Percentiles rank a stretch among this genome's conserved stretches.
These are phyloP conservation scores for Channallabes apus DNA, from an alignment of 2,797 vertebrate genomes.

Conservation along the genomic window DNA sequence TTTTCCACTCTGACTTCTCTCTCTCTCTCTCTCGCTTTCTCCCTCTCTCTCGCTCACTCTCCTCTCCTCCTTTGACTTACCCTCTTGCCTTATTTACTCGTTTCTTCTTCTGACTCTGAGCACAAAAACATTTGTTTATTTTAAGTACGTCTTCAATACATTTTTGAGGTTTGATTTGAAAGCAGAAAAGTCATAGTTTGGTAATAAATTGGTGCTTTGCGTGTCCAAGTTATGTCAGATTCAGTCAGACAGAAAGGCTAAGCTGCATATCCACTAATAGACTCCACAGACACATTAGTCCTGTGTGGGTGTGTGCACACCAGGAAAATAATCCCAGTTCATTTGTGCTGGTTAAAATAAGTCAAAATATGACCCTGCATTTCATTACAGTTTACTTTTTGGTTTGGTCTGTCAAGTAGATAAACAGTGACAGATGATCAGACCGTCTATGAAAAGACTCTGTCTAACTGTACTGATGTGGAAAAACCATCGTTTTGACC, in stretches of 20 bases:
- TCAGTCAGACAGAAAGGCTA: conserved; percentile 10
- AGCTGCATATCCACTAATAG: conserved; percentile 31
- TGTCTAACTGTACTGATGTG: background rate
- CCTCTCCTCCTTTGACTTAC: background rate
- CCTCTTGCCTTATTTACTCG: background rate
- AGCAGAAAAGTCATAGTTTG: background rate
- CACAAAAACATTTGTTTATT: background rate
- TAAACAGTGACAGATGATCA: background rate
- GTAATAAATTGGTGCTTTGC: background rate
- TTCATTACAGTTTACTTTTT: background rate
- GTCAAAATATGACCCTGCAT: background rate
- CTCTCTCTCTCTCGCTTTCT: background rate
- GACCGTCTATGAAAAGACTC: background rate
- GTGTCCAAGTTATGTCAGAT: background rate
- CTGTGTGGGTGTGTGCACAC: background rate
- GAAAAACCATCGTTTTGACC: background rate
- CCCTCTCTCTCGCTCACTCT: too few relatives aligned
- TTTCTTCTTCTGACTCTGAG: background rate
- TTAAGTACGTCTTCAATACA: background rate
- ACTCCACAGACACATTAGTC: background rate
- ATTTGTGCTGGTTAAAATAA: background rate
- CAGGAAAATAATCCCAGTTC: background rate
- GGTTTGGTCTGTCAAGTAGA: conserved; percentile 13
- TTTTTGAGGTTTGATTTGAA: background rate
- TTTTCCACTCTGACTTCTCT: background rate